A percentile compares a stretch with the other conserved stretches of the same genome.
phyloP scores from a whole-genome alignment of 2,888 invertebrate species.

The Drosophila formosana region DNA sequence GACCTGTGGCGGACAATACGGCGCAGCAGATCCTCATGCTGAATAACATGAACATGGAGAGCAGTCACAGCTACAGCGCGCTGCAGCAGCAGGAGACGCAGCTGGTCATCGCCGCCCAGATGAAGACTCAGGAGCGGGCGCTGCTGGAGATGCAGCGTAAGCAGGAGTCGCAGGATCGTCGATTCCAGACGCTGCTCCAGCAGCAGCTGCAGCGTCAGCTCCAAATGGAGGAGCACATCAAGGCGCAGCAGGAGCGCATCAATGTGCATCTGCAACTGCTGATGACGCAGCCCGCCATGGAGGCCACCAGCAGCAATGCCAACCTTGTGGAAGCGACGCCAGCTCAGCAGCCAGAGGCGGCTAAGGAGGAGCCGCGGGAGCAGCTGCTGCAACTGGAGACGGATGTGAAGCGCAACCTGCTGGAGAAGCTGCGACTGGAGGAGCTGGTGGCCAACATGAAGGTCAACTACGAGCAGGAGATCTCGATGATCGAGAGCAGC shows the following conservation, averaged over 20 bases:
- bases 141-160: slow-evolving; percentile 84
- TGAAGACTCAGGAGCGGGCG: slow-evolving; percentile 83
- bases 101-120: slow-evolving; percentile 81
- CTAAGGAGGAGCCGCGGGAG: slow-evolving; percentile 32
- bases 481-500: slow-evolving; percentile 84
- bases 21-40: slow-evolving; percentile 77
- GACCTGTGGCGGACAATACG: slow-evolving; percentile 27
- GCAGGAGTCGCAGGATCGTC: slow-evolving; percentile 83
- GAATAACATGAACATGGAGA: slow-evolving; percentile 77
- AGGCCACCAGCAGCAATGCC: slow-evolving; percentile 10
- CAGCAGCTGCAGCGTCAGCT: slow-evolving; percentile 84
- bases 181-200: slow-evolving; percentile 82
- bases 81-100: slow-evolving; percentile 84
- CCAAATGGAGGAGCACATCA: slow-evolving; percentile 83
- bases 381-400: slow-evolving; percentile 76
- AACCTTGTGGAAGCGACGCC: background rate
- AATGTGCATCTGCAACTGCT: slow-evolving; percentile 84
- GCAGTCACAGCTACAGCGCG: slow-evolving; percentile 74
- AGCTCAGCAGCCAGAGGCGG: background rate
- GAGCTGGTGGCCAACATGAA: slow-evolving; percentile 84
- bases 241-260: slow-evolving; percentile 84
- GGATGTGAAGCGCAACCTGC: slow-evolving; percentile 81
- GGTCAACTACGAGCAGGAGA: slow-evolving; percentile 84
- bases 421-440: slow-evolving; percentile 84
- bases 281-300: slow-evolving; percentile 79